These are phyloP conservation scores for Cheilosia vulpina DNA, from an alignment of 2,888 invertebrate genomes.

Conservation along the genomic window DNA sequence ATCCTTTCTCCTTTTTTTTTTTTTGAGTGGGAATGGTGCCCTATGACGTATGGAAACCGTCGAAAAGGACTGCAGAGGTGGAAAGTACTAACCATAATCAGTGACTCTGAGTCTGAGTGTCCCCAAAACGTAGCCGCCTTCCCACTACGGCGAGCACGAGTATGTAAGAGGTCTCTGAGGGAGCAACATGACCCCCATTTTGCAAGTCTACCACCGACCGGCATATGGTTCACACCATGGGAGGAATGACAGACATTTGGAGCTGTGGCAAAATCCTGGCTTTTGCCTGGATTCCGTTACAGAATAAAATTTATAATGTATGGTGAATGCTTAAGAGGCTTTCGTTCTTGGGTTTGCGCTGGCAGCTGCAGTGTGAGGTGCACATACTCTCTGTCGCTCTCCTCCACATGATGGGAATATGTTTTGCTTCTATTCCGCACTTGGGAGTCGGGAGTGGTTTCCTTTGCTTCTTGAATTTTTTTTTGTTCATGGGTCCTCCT, in stretches of 20 bases:
- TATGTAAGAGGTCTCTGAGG: conserved; percentile 33
- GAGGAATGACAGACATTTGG: conserved; percentile 72
- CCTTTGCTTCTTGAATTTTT: conserved; percentile 17
- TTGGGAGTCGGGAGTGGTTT: conserved; percentile 56
- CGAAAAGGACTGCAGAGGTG: conserved; percentile 55
- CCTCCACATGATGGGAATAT: conserved; percentile 59
- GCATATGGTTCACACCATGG: conserved; percentile 75
- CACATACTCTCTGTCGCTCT: conserved; percentile 46
- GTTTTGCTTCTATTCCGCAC: conserved; percentile 25
- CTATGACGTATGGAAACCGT: conserved; percentile 48
- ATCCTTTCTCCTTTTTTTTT: conserved; percentile 10
- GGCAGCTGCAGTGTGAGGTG: conserved; percentile 25
- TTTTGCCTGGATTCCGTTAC: conserved; percentile 73
- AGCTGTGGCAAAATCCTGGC: conserved; percentile 74
- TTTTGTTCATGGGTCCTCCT: conserved; percentile 14
- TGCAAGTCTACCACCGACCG: conserved; percentile 57
- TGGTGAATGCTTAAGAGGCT: conserved; percentile 77
- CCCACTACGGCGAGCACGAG: background rate
- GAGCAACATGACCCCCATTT: conserved; percentile 55
- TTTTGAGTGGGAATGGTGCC: conserved; percentile 9
- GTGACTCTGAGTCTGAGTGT: conserved; percentile 54
- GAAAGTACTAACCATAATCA: conserved; percentile 50
- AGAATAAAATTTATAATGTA: conserved; percentile 78
- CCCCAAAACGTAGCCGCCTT: conserved; percentile 10
- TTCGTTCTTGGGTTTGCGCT: conserved; percentile 62